phyloP scores from a whole-genome alignment of 2,888 invertebrate genomes.

The Zhuqinia jingwanae region DNA sequence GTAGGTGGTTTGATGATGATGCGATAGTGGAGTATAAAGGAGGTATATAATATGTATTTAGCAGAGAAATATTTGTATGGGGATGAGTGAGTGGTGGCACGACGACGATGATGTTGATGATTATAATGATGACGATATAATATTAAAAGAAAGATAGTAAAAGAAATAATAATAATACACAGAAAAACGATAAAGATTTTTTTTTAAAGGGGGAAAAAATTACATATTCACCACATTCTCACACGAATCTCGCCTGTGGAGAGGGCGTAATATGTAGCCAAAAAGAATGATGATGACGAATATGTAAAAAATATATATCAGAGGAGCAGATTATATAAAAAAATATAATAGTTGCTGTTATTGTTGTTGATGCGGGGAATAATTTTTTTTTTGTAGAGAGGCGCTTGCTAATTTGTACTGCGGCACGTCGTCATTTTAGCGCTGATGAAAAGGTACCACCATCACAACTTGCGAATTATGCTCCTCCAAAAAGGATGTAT shows the following conservation, averaged over 20 bases:
- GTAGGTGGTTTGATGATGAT: slow-evolving; percentile 65
- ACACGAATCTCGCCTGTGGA: slow-evolving; percentile 70
- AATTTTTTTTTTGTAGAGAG: slow-evolving; percentile 47
- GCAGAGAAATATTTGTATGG: slow-evolving; percentile 31
- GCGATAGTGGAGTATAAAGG: background rate
- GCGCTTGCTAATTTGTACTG: slow-evolving; percentile 68
- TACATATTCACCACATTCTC: slow-evolving; percentile 55
- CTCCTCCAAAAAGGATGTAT: slow-evolving; percentile 47
- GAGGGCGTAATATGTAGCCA: slow-evolving; percentile 58
- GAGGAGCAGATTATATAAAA: slow-evolving; percentile 7
- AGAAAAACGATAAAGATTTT: slow-evolving; percentile 31
- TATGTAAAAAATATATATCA: slow-evolving; percentile 29
- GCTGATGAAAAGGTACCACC: slow-evolving; percentile 69
- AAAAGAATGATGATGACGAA: slow-evolving; percentile 22
- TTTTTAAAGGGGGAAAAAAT: slow-evolving; percentile 25
- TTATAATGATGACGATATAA: slow-evolving; percentile 1
- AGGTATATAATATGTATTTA: slow-evolving; percentile 11
- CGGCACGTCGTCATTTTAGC: slow-evolving; percentile 66
- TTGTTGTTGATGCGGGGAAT: slow-evolving; percentile 36
- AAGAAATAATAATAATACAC: slow-evolving; percentile 15
- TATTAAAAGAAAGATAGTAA: background rate
- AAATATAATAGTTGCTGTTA: background rate
- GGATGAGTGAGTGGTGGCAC: slow-evolving; percentile 23
- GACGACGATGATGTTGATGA: slow-evolving; percentile 8
- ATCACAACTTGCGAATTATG: slow-evolving; percentile 57